phyloP scores from a whole-genome alignment of 2,113 vertebrate genomes.

The Cyanistes caeruleus region DNA sequence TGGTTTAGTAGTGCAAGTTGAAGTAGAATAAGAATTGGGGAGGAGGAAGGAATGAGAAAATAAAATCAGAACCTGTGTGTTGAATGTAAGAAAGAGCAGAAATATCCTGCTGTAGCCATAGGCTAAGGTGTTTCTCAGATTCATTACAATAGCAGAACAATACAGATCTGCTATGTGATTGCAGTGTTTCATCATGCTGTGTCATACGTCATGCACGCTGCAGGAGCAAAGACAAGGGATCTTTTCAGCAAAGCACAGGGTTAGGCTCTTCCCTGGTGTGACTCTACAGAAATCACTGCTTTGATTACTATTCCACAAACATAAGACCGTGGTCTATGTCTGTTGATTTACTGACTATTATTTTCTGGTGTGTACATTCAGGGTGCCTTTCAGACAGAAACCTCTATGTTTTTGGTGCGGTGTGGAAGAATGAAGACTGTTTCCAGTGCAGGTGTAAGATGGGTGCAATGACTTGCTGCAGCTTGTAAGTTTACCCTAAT shows the following conservation, averaged over 20 bases:
- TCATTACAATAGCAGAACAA: not conserved
- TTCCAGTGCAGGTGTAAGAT: slow-evolving; percentile 61
- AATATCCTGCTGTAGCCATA: not conserved
- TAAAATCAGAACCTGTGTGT: not conserved
- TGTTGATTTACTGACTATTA: not conserved
- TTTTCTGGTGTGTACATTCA: not conserved
- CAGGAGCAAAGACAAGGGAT: not conserved
- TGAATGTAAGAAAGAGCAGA: not conserved
- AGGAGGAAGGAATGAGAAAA: not conserved
- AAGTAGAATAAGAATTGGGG: not conserved
- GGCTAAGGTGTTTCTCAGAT: not conserved
- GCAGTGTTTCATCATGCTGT: not conserved
- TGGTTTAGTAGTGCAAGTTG: not conserved
- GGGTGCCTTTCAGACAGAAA: slow-evolving; percentile 61
- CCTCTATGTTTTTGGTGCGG: slow-evolving; percentile 57
- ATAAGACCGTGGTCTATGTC: not conserved
- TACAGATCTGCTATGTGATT: not conserved
- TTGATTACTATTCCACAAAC: not conserved
- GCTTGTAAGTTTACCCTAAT: slow-evolving; percentile 50
- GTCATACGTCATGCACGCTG: not conserved
- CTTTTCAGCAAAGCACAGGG: not conserved
- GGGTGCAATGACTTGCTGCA: slow-evolving; percentile 58
- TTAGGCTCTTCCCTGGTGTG: not conserved
- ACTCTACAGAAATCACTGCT: not conserved
- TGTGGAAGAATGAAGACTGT: slow-evolving; percentile 63